These are phyloP conservation scores for Rhagium mordax DNA, from an alignment of 2,888 invertebrate species.

Conservation along the genomic window DNA sequence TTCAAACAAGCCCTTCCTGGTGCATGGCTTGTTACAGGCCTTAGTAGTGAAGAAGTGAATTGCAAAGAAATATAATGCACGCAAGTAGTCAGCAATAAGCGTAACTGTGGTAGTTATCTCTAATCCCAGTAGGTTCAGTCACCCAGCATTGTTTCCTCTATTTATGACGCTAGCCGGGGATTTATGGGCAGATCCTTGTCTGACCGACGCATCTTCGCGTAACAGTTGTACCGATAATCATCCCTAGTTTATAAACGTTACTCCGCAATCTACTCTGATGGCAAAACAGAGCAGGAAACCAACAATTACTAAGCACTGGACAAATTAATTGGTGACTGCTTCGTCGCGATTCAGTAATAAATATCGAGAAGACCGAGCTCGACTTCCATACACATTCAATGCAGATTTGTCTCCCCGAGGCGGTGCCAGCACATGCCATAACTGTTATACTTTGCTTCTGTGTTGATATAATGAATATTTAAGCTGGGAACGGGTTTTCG, in stretches of 20 bases:
- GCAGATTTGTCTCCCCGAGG: conserved; percentile 62
- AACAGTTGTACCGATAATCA: conserved; percentile 61
- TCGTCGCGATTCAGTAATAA: conserved; percentile 64
- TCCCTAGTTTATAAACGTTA: conserved; percentile 53
- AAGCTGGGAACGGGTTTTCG: conserved; percentile 19
- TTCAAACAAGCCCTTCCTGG: too few species aligned
- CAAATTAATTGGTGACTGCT: conserved; percentile 67
- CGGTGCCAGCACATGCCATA: conserved; percentile 60
- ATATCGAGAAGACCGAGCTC: conserved; percentile 51
- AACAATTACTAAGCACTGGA: conserved; percentile 64
- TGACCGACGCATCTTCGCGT: conserved; percentile 59
- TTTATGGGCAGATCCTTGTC: conserved; percentile 61
- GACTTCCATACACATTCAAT: conserved; percentile 60
- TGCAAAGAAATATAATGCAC: neutral
- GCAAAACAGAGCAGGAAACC: conserved; percentile 61
- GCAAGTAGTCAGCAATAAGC: conserved; percentile 16
- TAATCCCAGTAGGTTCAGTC: conserved; percentile 56
- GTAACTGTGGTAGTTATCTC: conserved; percentile 39
- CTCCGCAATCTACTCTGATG: conserved; percentile 11
- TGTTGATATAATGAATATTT: conserved; percentile 29
- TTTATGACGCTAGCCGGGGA: conserved; percentile 57
- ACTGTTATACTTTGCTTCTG: conserved; percentile 61
- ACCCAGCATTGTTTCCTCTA: conserved; percentile 61
- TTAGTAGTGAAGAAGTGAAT: neutral
- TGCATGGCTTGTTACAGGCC: too few species aligned